Evolutionary conservation across 2,888 invertebrate species (phyloP).

Genomic region (Leistus spinibarbis): DNA sequence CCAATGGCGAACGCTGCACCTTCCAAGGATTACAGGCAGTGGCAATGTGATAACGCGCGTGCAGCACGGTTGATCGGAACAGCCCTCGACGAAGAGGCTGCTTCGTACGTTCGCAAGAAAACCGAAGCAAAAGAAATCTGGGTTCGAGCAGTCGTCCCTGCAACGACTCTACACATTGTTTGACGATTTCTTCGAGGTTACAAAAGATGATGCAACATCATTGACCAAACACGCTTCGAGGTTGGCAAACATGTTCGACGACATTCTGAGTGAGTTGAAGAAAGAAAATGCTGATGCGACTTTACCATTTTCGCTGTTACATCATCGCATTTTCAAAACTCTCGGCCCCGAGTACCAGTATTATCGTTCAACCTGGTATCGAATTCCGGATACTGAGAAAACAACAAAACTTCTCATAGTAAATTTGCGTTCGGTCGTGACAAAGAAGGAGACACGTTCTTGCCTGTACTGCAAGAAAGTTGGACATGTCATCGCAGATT

Average conservation of each 20-base stretch:
- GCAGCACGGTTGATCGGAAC: constrained; percentile 43
- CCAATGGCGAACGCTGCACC: constrained; percentile 37
- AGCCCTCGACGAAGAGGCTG: constrained; percentile 42
- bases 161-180: constrained; percentile 44
- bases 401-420: too few species aligned
- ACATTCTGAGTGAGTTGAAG: constrained; percentile 40
- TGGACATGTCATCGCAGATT: too few species aligned
- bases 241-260: constrained; percentile 41
- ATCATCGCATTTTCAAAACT: constrained; percentile 44
- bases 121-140: constrained; percentile 36
- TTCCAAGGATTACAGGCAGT: constrained; percentile 38
- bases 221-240: constrained; percentile 39
- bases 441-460: neutral
- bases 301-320: constrained; percentile 42
- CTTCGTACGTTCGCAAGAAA: too few species aligned
- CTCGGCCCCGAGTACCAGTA: constrained; percentile 42
- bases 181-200: constrained; percentile 42
- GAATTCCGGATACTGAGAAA: too few species aligned
- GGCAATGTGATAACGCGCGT: constrained; percentile 44
- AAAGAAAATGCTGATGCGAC: constrained; percentile 40
- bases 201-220: constrained; percentile 35
- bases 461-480: neutral
- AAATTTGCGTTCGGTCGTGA: too few species aligned
- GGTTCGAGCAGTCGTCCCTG: constrained; percentile 43
- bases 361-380: constrained; percentile 41